Evolutionary conservation across 35 echinoderm and acorn worm species (phyloP).

Genomic region (Ophiothrix spiculata): DNA sequence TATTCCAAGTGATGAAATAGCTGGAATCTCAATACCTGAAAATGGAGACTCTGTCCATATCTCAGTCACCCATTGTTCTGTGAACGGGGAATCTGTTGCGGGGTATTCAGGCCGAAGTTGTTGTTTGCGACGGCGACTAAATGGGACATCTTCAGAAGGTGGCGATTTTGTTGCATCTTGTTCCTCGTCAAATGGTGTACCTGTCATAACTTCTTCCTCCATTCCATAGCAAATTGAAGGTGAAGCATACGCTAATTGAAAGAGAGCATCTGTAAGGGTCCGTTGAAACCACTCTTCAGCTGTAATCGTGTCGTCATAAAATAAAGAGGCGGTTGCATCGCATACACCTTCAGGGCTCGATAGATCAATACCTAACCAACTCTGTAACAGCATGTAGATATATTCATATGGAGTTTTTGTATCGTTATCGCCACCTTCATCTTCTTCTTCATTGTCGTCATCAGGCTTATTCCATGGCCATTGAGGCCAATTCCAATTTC

Average conservation of each 20-base stretch:
- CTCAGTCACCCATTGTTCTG: background rate
- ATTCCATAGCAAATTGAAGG: background rate
- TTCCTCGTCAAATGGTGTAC: background rate
- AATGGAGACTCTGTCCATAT: background rate
- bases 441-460: background rate
- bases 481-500: background rate
- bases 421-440: background rate
- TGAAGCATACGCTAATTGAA: background rate
- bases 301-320: background rate
- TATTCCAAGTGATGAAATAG: background rate
- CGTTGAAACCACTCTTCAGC: background rate
- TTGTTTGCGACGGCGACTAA: too few relatives aligned
- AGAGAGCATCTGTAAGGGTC: background rate
- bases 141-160: background rate
- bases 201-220: background rate
- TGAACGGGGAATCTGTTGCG: background rate
- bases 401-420: background rate
- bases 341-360: background rate
- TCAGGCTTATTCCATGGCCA: background rate
- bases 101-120: too few relatives aligned
- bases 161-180: background rate
- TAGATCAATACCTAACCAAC: background rate
- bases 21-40: background rate
- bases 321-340: background rate
- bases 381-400: background rate